A percentile compares a stretch with the other conserved stretches of the same genome.
Evolutionary conservation across 2,797 vertebrate genomes (phyloP).

Genomic region (Spondyliosoma cantharus): DNA sequence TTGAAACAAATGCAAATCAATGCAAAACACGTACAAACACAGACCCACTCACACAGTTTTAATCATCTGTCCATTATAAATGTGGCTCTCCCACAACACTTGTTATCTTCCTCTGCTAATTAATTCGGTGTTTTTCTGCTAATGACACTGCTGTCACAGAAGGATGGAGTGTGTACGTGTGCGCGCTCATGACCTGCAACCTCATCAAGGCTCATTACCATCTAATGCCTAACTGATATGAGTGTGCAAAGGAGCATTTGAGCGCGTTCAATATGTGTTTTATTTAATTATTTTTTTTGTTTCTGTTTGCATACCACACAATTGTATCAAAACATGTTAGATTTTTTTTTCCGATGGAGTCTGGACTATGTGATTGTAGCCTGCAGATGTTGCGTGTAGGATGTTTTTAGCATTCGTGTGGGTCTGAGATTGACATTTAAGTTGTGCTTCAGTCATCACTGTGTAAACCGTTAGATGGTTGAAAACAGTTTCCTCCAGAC

Average conservation of each 20-base stretch:
- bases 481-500: neutral
- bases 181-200: constrained; percentile 45
- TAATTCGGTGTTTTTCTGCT: constrained; percentile 43
- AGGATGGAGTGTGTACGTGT: constrained; percentile 30
- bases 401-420: neutral
- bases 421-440: neutral
- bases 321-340: neutral
- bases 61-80: constrained; percentile 47
- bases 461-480: neutral
- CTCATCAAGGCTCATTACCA: constrained; percentile 62
- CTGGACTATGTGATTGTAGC: neutral
- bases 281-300: neutral
- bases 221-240: constrained; percentile 32
- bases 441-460: neutral
- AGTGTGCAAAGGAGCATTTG: constrained; percentile 7
- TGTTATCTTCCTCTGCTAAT: constrained; percentile 61
- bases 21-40: constrained; percentile 16
- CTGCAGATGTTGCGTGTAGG: neutral
- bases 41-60: constrained; percentile 38
- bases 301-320: neutral
- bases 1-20: constrained; percentile 48
- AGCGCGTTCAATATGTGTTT: neutral
- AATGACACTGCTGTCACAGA: constrained; percentile 52
- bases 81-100: constrained; percentile 40
- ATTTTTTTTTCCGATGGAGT: neutral